Evolutionary conservation across 1,140 invertebrate species (phyloP), one percentile per base, ranked within the genome.

Genomic region (Sinella curviseta): DNA sequence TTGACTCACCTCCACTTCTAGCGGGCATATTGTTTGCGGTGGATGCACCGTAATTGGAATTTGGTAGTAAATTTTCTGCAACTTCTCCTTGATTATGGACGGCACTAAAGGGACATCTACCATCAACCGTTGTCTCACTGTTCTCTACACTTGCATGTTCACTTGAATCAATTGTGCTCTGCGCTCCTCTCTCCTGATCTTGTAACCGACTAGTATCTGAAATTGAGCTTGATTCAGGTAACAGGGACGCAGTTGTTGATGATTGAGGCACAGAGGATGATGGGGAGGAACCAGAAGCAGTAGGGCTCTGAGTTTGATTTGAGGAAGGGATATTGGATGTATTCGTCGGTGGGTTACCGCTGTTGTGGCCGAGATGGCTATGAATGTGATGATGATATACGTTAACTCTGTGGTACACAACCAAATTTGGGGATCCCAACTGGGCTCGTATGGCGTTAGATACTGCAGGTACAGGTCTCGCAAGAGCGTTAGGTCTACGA

Each of bases 331-430:
- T n/a, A n/a, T n/a, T n/a, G n/a, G n/a, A n/a, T n/a, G n/a, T n/a
- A n/a, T n/a, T n/a, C n/a, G n/a, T n/a, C n/a, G n/a, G n/a, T n/a
- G n/a, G 31, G 36, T 75, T 79, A 70, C 20, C 31, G 34, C 34
- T 76, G 39, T 12, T 78, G 26, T 30, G 26, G 8, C 33, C 33
- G 17, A 36, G 12, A 31, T 73, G n/a, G 67, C 74, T 74, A 24
- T 17, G 24, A 54, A 36, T 57, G 16, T 74, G 31, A 70, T 75
- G 74, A 75, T 75, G 74, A 30, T 77, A 77, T 31, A 77, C 48
- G 17, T 77, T 54, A 0, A 82, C 81, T 76, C 76, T 73, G 57
- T 80, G 78, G 26, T 82, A 82, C 8, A 82, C 81, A n/a, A 82
- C 67, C 31, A 82, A 34, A 70, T 82, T 82, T 0, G 81, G 77